phyloP scores from a whole-genome alignment of 2,113 vertebrate genomes.

The Pomatostomus ruficeps region DNA sequence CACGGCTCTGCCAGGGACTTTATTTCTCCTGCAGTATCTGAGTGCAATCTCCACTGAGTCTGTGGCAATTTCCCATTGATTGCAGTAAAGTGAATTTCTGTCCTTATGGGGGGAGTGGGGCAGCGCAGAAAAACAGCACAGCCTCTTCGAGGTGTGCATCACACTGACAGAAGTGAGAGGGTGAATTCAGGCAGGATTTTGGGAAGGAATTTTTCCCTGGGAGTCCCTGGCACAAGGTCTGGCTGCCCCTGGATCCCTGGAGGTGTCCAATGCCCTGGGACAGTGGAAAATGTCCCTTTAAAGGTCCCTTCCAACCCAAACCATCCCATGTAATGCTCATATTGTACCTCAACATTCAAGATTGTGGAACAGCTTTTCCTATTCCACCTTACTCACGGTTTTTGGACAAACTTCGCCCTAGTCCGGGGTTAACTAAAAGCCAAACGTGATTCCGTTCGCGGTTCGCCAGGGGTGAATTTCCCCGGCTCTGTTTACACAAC shows the following conservation, averaged over 20 bases:
- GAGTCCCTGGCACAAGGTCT: background rate
- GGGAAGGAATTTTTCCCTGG: background rate
- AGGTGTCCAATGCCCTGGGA: background rate
- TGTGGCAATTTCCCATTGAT: background rate
- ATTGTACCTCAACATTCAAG: rapidly evolving
- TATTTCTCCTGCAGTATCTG: background rate
- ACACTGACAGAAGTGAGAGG: rapidly evolving
- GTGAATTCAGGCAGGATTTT: rapidly evolving
- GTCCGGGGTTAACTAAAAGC: too few relatives aligned
- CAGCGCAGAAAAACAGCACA: background rate
- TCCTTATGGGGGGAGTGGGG: rapidly evolving
- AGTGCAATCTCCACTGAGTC: background rate
- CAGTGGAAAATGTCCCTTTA: background rate
- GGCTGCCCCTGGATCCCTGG: background rate
- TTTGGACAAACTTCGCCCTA: rapidly evolving
- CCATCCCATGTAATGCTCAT: rapidly evolving
- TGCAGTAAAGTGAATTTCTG: background rate
- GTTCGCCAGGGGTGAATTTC: background rate
- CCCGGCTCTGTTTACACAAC: rapidly evolving
- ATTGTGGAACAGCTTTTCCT: background rate
- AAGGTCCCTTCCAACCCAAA: background rate
- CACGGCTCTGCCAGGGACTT: background rate
- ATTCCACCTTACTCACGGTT: rapidly evolving
- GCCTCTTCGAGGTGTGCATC: rapidly evolving
- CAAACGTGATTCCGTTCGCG: background rate